Evolutionary conservation across 2,797 vertebrate genomes (phyloP).

Genomic region (Gorsachius magnificus): DNA sequence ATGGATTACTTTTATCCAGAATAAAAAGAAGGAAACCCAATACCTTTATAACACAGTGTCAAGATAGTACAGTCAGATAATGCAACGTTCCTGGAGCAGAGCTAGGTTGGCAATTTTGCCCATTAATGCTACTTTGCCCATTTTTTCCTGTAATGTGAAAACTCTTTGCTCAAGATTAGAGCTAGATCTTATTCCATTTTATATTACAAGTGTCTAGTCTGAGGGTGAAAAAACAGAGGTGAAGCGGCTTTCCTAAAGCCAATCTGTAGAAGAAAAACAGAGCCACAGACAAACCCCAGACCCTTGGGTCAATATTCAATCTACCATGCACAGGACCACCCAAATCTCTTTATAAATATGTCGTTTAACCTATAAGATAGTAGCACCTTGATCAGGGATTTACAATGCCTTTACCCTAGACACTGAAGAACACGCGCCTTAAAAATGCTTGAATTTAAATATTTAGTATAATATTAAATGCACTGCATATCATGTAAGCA

Average conservation of each 20-base stretch:
- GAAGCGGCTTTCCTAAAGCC: not conserved
- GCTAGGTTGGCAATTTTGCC: not conserved
- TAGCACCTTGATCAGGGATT: not conserved
- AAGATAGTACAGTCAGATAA: not conserved
- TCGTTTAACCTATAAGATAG: not conserved
- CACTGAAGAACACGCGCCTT: not conserved
- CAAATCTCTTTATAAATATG: not conserved
- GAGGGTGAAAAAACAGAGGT: not conserved
- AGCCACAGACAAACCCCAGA: not conserved
- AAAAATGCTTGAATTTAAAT: not conserved
- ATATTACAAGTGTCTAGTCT: not conserved
- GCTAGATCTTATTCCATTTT: not conserved
- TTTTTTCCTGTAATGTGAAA: not conserved
- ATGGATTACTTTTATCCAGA: not conserved
- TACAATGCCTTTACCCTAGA: not conserved
- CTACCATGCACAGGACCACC: not conserved
- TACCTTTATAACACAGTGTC: not conserved
- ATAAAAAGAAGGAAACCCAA: not conserved
- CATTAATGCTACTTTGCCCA: not conserved
- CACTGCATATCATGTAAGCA: not conserved
- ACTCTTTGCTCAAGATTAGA: not conserved
- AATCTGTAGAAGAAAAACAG: not conserved
- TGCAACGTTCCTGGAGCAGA: not conserved
- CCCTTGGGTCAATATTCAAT: not conserved
- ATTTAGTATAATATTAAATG: not conserved